Evolutionary conservation across 2,113 vertebrate species (phyloP), one percentile per base, ranked within the genome.

Genomic region (Hystrix cristata): DNA sequence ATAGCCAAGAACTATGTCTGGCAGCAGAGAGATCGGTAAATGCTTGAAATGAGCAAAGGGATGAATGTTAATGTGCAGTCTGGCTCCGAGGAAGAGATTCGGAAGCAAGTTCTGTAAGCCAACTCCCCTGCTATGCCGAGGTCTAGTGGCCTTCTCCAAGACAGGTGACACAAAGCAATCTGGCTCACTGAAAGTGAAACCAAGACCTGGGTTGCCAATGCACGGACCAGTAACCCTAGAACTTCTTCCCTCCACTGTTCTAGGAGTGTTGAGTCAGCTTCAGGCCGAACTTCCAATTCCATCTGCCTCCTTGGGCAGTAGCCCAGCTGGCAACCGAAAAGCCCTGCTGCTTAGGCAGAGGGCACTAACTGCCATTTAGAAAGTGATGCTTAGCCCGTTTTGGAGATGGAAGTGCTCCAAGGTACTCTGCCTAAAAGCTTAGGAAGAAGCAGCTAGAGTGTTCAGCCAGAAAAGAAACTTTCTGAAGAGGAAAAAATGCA

Each of bases 331-430:
- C 93, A 55, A n/a, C 80, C 21, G 55, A 31, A 38, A 46, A 85
- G 38, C 48, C 48, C 19, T 64, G 60, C 12, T 5, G 71, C 43
- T 89, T 67, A 11, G 29, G 16, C 82, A 64, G 62, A 79, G 55
- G 59, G 82, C 27, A 64, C 31, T 18, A 51, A 92, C 48, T 10
- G 31, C 87, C 82, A 29, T 81, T 85, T 88, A 53, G 81, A 82
- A 95, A 57, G 69, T 8, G 19, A 71, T 2, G n/a, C 48, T 78
- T 71, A 64, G 86, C 38, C 38, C 84, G 43, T 94, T 96, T 92
- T 38, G 91, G 76, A 92, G 87, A 82, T 87, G 93, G 91, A 94
- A 88, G 13, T 18, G 3, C n/a, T 91, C 96, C 95, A 95, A 96
- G 51, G 6, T 11, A 2, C 25, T 84, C 38, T 94, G 82, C 59